A percentile compares a stretch with the other conserved stretches of the same genome.
These are phyloP conservation scores for Drosophila barbarae DNA, from an alignment of 2,888 invertebrate species.

Conservation along the genomic window DNA sequence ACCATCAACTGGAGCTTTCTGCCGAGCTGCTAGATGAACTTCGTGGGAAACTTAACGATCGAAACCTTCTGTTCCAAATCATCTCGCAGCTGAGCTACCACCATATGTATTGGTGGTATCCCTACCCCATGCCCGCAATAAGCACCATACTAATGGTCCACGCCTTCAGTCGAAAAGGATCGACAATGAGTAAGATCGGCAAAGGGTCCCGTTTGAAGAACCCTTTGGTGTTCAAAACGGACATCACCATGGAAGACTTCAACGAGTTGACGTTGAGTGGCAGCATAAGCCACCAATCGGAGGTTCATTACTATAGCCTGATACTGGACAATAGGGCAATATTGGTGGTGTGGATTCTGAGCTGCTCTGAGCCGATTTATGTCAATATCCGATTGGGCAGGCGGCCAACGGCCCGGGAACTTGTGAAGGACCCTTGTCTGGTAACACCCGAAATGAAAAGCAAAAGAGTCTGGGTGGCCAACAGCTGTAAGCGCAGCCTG, in stretches of 20 bases:
- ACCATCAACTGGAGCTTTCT: conserved; percentile 5
- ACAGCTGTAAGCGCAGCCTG: neutral
- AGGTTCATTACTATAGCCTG: conserved; percentile 28
- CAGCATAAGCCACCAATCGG: neutral
- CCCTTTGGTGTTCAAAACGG: conserved; percentile 19
- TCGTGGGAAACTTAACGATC: neutral
- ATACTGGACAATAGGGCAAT: conserved; percentile 4
- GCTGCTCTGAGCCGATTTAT: conserved; percentile 12
- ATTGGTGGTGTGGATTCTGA: conserved; percentile 32
- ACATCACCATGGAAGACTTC: neutral
- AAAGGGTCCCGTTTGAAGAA: neutral
- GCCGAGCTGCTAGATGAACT: conserved; percentile 12
- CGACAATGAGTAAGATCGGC: neutral
- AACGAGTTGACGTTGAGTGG: conserved; percentile 8
- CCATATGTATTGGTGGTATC: conserved; percentile 46
- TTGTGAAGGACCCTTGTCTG: neutral
- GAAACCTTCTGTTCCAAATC: conserved; percentile 29
- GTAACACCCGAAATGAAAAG: conserved; percentile 2
- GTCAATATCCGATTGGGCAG: conserved; percentile 22
- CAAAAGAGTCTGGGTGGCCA: conserved; percentile 36
- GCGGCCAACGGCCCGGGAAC: neutral
- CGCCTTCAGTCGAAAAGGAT: neutral
- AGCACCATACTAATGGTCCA: conserved; percentile 24
- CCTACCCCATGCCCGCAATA: conserved; percentile 27
- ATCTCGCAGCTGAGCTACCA: conserved; percentile 28